Conservation (phyloP, 2,797 vertebrate species). For the Rallus crepitans region DNA sequence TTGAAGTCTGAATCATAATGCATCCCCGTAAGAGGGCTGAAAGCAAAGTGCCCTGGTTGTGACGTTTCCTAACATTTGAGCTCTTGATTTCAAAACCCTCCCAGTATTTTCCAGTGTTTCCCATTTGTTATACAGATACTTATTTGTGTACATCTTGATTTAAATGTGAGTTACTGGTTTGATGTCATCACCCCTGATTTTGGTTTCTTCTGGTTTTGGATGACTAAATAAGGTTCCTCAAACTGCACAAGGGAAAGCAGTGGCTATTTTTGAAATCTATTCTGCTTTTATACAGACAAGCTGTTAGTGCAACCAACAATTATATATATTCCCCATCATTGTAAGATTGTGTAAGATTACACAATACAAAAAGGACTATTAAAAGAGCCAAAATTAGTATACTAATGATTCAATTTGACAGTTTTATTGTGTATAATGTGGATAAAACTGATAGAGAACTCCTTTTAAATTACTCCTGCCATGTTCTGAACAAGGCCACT, state of each 20-base stretch:
- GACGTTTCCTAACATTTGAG: neutral
- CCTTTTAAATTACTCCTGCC: constrained; percentile 31
- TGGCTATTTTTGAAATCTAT: constrained; percentile 43
- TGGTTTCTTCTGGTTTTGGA: neutral
- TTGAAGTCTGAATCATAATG: neutral
- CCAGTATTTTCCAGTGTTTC: neutral
- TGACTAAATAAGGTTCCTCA: neutral
- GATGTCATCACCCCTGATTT: neutral
- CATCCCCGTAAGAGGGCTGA: neutral
- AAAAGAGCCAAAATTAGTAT: constrained; percentile 50
- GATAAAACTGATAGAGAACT: constrained; percentile 26
- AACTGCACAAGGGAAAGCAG: neutral
- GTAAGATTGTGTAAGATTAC: constrained; percentile 20
- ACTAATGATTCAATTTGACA: constrained; percentile 49
- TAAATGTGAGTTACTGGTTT: neutral
- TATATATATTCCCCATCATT: constrained; percentile 16
- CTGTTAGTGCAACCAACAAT: constrained; percentile 42
- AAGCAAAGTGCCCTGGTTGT: neutral
- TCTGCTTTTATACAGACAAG: constrained; percentile 7
- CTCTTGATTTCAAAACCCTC: neutral
- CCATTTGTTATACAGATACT: neutral
- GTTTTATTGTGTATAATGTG: constrained; percentile 20
- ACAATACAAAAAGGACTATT: constrained; percentile 36
- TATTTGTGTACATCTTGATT: neutral
- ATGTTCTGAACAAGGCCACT: neutral